Evolutionary conservation across 2,113 vertebrate species (phyloP), one percentile per base, ranked within the genome.

Genomic region (Neogale vison): DNA sequence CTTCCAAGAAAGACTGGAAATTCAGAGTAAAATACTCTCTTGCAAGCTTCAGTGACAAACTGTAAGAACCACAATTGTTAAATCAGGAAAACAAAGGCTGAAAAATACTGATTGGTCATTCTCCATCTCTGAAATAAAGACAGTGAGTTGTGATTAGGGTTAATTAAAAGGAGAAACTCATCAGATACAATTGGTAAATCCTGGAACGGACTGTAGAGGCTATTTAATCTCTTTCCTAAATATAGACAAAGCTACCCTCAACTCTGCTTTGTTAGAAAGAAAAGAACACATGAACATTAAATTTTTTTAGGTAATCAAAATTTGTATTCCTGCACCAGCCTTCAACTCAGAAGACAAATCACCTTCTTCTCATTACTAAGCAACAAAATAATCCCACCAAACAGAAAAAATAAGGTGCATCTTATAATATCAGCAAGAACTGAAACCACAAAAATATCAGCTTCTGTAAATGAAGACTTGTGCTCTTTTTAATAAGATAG

Each of bases 131-230:
- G 23, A 93, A 81, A 88, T 80, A 67, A 86, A 95, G 84, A 84
- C 39, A 67, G 11, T 34, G 31, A 63, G 34, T 34, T 90, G 4
- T 69, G 31, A 82, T 92, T 61, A 71, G 61, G 42, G 17, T 80
- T 95, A 88, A 88, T 80, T 95, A 69, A 96, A 90, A 87, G 90
- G 20, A 67, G 23, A 79, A 93, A 59, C 57, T 93, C 17, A 1
- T 96, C 71, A 90, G 76, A 81, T 81, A 91, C 0, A 18, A 65
- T 81, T 95, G 57, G 61, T 63, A 90, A 97, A 81, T 90, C 31
- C 85, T 93, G 55, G 47, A 97, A 90, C 69, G 76, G 36, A 47
- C 47, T 69, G 8, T 29, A 50, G 55, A 97, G 2, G 39, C 29
- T 31, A 7, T 61, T 93, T 92, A 67, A 74, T 93, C 23, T 86